phyloP scores from a whole-genome alignment of 2,113 vertebrate genomes.

The Puffinus mauretanicus region DNA sequence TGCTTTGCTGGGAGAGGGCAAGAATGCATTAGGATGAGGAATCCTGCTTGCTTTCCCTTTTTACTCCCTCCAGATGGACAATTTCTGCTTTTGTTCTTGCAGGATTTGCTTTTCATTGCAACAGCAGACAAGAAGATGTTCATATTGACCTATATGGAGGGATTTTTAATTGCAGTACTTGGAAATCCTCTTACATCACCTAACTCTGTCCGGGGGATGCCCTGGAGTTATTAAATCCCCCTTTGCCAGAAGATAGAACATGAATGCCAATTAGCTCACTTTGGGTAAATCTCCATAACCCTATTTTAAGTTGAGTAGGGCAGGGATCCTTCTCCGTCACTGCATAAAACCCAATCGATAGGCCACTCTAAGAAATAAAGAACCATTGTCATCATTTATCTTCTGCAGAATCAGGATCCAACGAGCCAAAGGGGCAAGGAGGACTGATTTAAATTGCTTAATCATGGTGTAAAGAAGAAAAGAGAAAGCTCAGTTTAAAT shows the following conservation, averaged over 20 bases:
- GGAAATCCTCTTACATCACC: constrained; percentile 17
- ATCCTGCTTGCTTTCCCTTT: not conserved
- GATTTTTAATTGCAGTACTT: not conserved
- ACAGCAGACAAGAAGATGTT: not conserved
- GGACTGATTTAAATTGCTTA: not conserved
- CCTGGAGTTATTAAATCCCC: not conserved
- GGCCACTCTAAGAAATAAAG: not conserved
- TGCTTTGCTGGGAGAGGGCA: not conserved
- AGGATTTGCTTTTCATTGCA: not conserved
- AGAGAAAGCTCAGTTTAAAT: not conserved
- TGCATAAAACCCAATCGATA: not conserved
- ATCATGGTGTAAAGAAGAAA: not conserved
- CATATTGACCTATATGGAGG: not conserved
- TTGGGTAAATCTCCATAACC: not conserved
- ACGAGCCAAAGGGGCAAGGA: not conserved
- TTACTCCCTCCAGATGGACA: not conserved
- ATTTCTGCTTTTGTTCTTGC: not conserved
- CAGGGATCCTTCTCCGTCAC: not conserved
- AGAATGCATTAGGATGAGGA: not conserved
- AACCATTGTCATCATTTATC: not conserved
- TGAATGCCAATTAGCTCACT: not conserved
- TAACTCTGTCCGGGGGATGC: not conserved
- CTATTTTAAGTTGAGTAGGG: not conserved
- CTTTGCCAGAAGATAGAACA: not conserved
- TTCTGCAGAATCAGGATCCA: not conserved